Evolutionary conservation across 2,888 invertebrate genomes (phyloP), one percentile per base, ranked within the genome.

Genomic region (Villa cingulata): DNA sequence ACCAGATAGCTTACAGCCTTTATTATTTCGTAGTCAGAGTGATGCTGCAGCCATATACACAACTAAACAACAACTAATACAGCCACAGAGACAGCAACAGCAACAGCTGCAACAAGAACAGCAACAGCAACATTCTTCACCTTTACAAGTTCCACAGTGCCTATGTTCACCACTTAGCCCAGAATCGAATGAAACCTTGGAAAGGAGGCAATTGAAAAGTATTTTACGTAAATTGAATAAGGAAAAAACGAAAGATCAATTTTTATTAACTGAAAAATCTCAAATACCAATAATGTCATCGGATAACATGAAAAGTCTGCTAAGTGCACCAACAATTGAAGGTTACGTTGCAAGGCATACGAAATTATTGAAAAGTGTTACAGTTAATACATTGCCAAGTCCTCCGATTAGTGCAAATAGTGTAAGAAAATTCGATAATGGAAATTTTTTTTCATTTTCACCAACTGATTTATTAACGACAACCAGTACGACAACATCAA

Each of bases 331-430:
- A 52, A 89, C 88, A 50, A 72, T 89, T 57, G 88, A 88, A 74
- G 89, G 89, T 51, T 90, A 87, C 70, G 88, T 86, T 50, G 88
- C 86, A 45, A 75, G 89, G 62, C 88, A 88, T 70, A 84, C 85
- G 54, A 89, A 89, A 68, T 79, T 89, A 65, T 76, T 86, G 45
- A 90, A 89, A 74, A 87, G 88, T 69, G 88, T 89, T 54, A 88
- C 88, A 52, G 89, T 88, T 72, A 84, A 86, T 65, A 87, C 87
- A 46, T 73, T 88, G 62, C 83, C 83, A 56, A 87, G 87, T 59
- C 86, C 88, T 51, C 86, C 86, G 51, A 63, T 69, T 52, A 76
- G 75, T 62, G 72, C 60, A 55, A 62, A 59, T 56, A 57, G 12
- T 32, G 3, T 32, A 32, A 9, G 12, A 5, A 32, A 32, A 32